These are phyloP conservation scores for Drosophila pseudotakahashii DNA, from an alignment of 2,888 invertebrate species.

Conservation along the genomic window DNA sequence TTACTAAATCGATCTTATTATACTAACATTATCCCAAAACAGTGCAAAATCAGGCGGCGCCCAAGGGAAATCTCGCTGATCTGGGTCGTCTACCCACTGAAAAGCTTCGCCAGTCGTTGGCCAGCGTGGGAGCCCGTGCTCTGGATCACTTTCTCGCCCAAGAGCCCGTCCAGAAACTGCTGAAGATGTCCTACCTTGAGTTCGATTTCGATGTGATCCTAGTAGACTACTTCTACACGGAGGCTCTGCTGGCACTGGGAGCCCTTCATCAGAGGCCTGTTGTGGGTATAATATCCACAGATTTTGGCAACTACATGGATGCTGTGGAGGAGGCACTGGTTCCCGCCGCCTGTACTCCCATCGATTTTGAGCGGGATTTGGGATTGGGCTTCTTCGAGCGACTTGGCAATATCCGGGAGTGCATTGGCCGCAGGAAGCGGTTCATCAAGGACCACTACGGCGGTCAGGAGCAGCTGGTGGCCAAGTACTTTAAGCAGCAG, in stretches of 20 bases:
- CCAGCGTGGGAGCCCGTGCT: constrained; percentile 70
- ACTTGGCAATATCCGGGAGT: constrained; percentile 85
- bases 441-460: constrained; percentile 77
- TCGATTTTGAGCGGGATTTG: constrained; percentile 81
- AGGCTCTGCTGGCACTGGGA: constrained; percentile 83
- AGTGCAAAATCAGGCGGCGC: constrained; percentile 68
- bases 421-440: constrained; percentile 76
- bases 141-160: constrained; percentile 79
- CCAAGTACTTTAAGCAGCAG: constrained; percentile 77
- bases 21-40: not conserved
- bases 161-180: constrained; percentile 57
- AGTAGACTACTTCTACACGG: constrained; percentile 84
- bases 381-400: constrained; percentile 85
- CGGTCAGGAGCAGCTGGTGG: constrained; percentile 79
- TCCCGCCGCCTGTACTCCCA: constrained; percentile 85
- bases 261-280: constrained; percentile 83
- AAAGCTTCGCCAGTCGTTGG: constrained; percentile 73
- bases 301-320: constrained; percentile 84
- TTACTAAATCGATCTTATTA: not conserved
- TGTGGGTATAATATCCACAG: constrained; percentile 83
- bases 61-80: constrained; percentile 59
- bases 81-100: constrained; percentile 55
- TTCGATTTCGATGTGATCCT: constrained; percentile 84
- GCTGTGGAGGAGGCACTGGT: constrained; percentile 84
- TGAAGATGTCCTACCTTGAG: constrained; percentile 73